Evolutionary conservation across 2,797 vertebrate species (phyloP), one percentile per base, ranked within the genome.

Genomic region (Rachycentron canadum): DNA sequence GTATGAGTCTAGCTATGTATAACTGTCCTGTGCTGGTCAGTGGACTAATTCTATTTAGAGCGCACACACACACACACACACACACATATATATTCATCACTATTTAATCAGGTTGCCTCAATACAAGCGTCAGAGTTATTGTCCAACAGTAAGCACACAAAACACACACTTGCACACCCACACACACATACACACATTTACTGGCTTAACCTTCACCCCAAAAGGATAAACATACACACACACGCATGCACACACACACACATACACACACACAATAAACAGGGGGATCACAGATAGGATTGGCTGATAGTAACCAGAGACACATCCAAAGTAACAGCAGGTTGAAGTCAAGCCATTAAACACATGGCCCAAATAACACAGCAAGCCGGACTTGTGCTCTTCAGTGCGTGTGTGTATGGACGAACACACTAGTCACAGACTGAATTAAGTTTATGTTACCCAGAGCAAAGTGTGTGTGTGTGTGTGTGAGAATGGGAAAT

Each of bases 51-150:
- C 3, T 28, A 53, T 53, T 16, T 53, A 23, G 45, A n/a, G 45
- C 19, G 3, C 21, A 47, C 13, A 52, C 13, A 3, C 25, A 25
- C 45, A n/a, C 21, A 49, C 3, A n/a, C 8, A 21, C 16, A 41
- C 14, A 45, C 40, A 6, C n/a, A 50, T 26, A 57, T 41, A 43
- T 19, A 53, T n/a, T 78, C 5, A 28, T 17, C 6, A 65, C 7
- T 81, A 65, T 77, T 79, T 84, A 77, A 84, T 84, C 82, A 82
- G 76, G 79, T 69, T 86, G 66, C 58, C 43, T 79, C 25, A 74
- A 68, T 74, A 73, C 69, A 79, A 79, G 55, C 72, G 73, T 67
- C 30, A 49, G 53, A 78, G 34, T 74, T 52, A 74, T 68, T 70
- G 64, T 50, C 32, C 55, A 32, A 61, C n/a, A 58, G 73, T 72